Evolutionary conservation across 2,888 invertebrate genomes (phyloP).

Genomic region (Pollenia labialis): DNA sequence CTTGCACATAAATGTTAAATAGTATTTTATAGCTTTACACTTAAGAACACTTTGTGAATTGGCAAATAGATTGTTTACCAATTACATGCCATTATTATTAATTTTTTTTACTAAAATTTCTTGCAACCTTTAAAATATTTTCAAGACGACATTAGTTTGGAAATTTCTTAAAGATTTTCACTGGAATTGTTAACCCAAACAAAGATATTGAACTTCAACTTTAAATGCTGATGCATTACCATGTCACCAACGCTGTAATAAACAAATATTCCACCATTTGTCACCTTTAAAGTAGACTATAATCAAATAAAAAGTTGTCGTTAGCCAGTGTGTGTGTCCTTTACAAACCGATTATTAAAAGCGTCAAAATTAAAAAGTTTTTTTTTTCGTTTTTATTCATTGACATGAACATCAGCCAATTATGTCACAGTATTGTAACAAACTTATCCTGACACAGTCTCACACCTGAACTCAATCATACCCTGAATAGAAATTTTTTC

Average conservation of each 20-base stretch:
- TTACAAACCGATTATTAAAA: conserved; percentile 48
- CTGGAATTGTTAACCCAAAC: no score
- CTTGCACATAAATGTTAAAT: no score
- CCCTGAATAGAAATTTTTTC: not conserved
- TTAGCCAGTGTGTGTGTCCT: not conserved
- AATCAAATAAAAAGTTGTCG: conserved; percentile 23
- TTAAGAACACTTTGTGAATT: no score
- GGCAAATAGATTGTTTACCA: no score
- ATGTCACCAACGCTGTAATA: not conserved
- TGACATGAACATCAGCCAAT: conserved; percentile 74
- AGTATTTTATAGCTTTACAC: no score
- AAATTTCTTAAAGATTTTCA: no score
- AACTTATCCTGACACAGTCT: conserved; percentile 9
- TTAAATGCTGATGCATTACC: no score
- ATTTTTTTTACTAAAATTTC: no score
- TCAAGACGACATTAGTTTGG: no score
- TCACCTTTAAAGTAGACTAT: not conserved
- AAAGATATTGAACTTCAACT: no score
- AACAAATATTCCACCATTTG: not conserved
- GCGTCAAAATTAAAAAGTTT: conserved; percentile 48
- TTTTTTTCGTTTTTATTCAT: conserved; percentile 28
- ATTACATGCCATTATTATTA: no score
- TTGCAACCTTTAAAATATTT: no score
- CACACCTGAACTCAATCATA: not conserved
- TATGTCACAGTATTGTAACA: conserved; percentile 66